phyloP scores from a whole-genome alignment of 2,797 vertebrate species.

The Lepilemur ruficaudatus region DNA sequence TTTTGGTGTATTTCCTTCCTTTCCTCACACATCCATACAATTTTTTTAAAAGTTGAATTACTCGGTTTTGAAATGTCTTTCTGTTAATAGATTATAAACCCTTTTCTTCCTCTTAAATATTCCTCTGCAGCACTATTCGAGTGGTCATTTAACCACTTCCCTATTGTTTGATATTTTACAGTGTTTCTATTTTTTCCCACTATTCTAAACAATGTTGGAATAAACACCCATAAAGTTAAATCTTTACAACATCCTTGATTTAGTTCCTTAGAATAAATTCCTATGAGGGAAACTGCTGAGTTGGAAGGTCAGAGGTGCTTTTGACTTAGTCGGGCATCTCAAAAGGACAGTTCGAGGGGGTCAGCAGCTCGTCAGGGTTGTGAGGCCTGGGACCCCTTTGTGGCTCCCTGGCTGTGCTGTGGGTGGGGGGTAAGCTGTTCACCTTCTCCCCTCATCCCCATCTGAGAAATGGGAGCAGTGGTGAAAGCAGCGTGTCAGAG shows the following conservation, averaged over 20 bases:
- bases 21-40: neutral
- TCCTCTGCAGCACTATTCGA: neutral
- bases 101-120: neutral
- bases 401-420: neutral
- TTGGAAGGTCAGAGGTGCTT: neutral
- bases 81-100: neutral
- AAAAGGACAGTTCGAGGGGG: neutral
- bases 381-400: neutral
- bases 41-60: neutral
- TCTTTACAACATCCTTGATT: neutral
- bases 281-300: neutral
- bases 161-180: neutral
- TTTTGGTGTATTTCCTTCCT: neutral
- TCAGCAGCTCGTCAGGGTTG: neutral
- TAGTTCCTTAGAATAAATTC: slow-evolving; percentile 1
- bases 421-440: neutral
- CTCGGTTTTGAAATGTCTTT: neutral
- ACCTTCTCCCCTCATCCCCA: neutral
- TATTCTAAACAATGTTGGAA: neutral
- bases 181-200: neutral
- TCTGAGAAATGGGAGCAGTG: neutral
- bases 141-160: neutral
- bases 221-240: neutral
- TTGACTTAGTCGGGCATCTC: neutral
- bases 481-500: neutral